Evolutionary conservation across 1,140 invertebrate species (phyloP).

Genomic region (Trinorchestia longiramus): DNA sequence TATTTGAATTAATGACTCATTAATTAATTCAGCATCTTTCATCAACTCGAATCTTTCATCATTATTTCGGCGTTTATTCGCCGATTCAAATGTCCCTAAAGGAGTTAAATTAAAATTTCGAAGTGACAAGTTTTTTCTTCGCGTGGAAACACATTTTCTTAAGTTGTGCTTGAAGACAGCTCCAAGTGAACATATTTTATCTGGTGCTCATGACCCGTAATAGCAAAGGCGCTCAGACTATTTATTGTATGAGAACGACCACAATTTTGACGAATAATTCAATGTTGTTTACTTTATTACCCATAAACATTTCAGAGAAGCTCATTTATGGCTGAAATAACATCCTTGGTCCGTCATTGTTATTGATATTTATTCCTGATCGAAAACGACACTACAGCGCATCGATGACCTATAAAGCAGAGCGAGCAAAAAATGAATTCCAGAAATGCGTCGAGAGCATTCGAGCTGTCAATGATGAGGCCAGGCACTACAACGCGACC

Average conservation of each 20-base stretch:
- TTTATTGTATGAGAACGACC: not conserved
- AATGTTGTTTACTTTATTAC: not conserved
- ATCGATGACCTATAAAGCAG: conserved; percentile 16
- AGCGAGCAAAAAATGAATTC: conserved; percentile 16
- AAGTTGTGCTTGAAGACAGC: not conserved
- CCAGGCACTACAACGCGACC: not conserved
- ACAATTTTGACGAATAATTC: not conserved
- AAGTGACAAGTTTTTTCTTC: not conserved
- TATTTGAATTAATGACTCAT: no score
- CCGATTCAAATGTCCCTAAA: no score
- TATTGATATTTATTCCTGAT: not conserved
- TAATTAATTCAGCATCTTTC: no score
- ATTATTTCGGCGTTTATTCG: no score
- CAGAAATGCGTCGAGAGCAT: conserved; percentile 10
- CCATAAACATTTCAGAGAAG: not conserved
- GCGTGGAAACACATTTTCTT: not conserved
- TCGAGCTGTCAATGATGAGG: conserved; percentile 10
- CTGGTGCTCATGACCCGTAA: not conserved
- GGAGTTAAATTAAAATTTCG: no score
- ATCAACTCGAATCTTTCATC: no score
- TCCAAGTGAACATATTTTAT: not conserved
- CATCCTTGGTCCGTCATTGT: not conserved
- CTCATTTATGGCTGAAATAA: not conserved
- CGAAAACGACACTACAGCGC: not conserved
- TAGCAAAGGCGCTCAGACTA: not conserved